These are phyloP conservation scores for Canis aureus DNA, from an alignment of 2,113 vertebrate genomes.

Conservation along the genomic window DNA sequence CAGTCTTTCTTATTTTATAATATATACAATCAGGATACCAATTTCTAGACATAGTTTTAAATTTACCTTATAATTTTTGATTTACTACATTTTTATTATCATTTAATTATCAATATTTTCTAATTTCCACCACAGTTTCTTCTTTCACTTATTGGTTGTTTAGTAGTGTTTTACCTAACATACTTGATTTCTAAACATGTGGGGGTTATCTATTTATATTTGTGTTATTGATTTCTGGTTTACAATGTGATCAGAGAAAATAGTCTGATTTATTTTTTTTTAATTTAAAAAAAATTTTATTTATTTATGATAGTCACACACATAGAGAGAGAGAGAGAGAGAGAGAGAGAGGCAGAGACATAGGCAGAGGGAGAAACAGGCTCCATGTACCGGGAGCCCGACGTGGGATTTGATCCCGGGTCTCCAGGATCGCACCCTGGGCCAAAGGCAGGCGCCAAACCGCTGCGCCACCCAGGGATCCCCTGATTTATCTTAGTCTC, in stretches of 20 bases:
- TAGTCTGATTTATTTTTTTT: not conserved
- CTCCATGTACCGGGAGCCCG: too few species aligned
- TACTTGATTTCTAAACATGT: conserved; percentile 12
- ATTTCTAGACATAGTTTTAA: not conserved
- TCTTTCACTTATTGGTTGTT: not conserved
- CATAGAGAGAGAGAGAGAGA: too few species aligned
- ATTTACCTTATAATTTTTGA: conserved; percentile 18
- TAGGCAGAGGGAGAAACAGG: too few species aligned
- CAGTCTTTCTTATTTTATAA: conserved; percentile 2
- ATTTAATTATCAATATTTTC: conserved; percentile 2
- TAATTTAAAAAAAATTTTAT: too few species aligned
- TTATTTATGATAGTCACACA: too few species aligned
- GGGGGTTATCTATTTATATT: not conserved
- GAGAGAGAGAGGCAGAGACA: too few species aligned
- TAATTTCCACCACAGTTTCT: not conserved
- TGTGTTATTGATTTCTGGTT: not conserved
- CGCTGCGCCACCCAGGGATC: too few species aligned
- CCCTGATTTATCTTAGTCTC: not conserved
- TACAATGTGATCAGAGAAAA: not conserved
- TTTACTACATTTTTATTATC: not conserved
- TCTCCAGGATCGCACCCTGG: too few species aligned
- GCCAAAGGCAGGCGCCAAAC: too few species aligned
- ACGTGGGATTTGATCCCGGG: too few species aligned
- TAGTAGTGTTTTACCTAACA: not conserved
- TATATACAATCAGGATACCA: not conserved